These are phyloP conservation scores for Anastatus disparis DNA, from an alignment of 1,140 invertebrate genomes.

Conservation along the genomic window DNA sequence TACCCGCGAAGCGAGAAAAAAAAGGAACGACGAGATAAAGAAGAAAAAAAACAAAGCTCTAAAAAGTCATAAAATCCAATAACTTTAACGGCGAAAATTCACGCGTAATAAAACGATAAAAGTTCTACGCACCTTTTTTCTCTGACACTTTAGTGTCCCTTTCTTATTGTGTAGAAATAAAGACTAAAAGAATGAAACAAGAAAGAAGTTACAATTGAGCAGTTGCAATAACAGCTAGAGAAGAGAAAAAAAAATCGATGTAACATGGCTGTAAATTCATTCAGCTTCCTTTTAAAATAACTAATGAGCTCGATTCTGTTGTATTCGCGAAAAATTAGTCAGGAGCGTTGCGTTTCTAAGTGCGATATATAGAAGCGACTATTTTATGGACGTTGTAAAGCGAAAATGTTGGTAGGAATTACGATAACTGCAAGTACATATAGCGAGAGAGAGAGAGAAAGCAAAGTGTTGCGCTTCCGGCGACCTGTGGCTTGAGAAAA, in stretches of 20 bases:
- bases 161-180: not conserved
- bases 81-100: not conserved
- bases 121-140: not conserved
- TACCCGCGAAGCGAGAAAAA: not conserved
- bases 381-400: slow-evolving; percentile 15
- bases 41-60: not conserved
- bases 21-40: no score
- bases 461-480: not conserved
- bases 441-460: not conserved
- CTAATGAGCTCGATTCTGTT: slow-evolving; percentile 18
- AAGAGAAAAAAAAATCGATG: no score
- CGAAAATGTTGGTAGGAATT: not conserved
- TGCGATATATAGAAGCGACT: not conserved
- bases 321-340: slow-evolving; percentile 17
- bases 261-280: slow-evolving; percentile 7
- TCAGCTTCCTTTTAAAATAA: not conserved
- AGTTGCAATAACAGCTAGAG: not conserved
- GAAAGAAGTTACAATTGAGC: not conserved
- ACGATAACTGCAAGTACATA: no score
- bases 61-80: not conserved
- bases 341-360: not conserved
- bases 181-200: no score
- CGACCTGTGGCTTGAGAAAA: not conserved
- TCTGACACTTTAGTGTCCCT: not conserved
- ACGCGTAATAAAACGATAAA: slow-evolving; percentile 26